Conservation (phyloP, 64 coral and sea anemone genomes). For the Anthopleura sola region DNA sequence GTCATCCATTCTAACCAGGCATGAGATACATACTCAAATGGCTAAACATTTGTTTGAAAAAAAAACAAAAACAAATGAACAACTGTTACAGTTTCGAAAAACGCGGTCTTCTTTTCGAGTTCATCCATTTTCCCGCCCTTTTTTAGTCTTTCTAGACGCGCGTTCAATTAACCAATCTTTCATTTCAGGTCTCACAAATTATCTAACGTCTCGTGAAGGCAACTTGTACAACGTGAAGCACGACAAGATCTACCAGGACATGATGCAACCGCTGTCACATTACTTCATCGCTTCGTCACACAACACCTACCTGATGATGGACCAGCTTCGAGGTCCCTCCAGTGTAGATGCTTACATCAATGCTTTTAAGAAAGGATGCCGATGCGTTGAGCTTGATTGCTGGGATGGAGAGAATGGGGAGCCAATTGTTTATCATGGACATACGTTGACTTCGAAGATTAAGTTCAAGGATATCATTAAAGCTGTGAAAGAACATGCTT, state of each 20-base stretch:
- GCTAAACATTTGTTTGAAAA: too few species aligned
- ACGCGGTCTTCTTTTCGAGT: too few species aligned
- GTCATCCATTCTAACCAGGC: too few species aligned
- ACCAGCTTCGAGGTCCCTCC: slow-evolving; percentile 79
- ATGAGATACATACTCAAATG: too few species aligned
- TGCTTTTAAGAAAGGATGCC: slow-evolving; percentile 73
- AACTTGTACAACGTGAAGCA: slow-evolving; percentile 80
- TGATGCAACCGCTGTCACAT: slow-evolving; percentile 74
- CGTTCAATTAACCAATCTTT: neutral
- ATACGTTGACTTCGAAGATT: slow-evolving; percentile 94
- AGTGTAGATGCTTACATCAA: slow-evolving; percentile 90
- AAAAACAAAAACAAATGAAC: too few species aligned
- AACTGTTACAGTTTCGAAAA: too few species aligned
- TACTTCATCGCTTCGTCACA: slow-evolving; percentile 97
- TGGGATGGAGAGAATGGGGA: slow-evolving; percentile 92
- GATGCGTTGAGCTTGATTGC: slow-evolving; percentile 80
- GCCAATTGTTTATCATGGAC: slow-evolving; percentile 92
- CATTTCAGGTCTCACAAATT: slow-evolving; percentile 77
- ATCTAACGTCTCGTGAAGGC: slow-evolving; percentile 50
- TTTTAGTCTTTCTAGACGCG: neutral
- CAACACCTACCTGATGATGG: slow-evolving; percentile 86
- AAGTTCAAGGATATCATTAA: slow-evolving; percentile 84
- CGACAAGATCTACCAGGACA: slow-evolving; percentile 84
- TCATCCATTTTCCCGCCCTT: too few species aligned
- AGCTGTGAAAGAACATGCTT: slow-evolving; percentile 75